Base-by-base conservation (phyloP, 35 echinoderm and acorn worm genomes). In the Diadema setosum region DNA sequence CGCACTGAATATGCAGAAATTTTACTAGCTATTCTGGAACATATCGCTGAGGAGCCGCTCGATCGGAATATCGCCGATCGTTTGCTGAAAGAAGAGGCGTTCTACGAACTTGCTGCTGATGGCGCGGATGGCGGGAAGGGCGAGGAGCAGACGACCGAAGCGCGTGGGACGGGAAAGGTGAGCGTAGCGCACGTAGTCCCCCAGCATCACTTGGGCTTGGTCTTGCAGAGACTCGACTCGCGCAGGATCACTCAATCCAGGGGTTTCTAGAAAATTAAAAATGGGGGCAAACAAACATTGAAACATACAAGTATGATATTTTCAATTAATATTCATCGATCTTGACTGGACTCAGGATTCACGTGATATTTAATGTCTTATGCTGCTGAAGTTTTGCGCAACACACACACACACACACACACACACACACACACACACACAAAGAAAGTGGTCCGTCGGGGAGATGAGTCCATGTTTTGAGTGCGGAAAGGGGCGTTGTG, bases 121-220 rank as follows among this genome's bases (percentile, higher is more conserved):
- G n/a, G 59, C 82, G 12, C 96, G 75, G 5, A 99, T 60, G 26
- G 96, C 90, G 36, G 96, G 93, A 20, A 99, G 89, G n/a, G 86
- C 86, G 2, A 99, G 89, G 17, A 99, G 86, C 15, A 99, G 90
- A 43, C 93, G 90, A 24, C 96, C 96, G 64, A 99, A 99, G n/a
- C 96, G 86, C 42, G 91, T 83, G 26, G 92, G 82, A 43, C 86
- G 64, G 30, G 88, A 63, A 15, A 89, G 82, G 52, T 94, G 87
- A 32, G 92, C 67, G 46, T 91, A 89, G 11, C 96, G 83, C 49
- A 92, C 86, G 39, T 99, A 99, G 75, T 99, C 96, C 41, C 85
- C 87, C n/a, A 99, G 59, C 96, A 99, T 99, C 2, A 99, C 93
- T 39, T 99, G 96, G 45, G 96, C 96, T 65, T 99, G 96, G 90